phyloP scores from a whole-genome alignment of 37 sponge, comb jelly and placozoan genomes.

The Mnemiopsis leidyi region DNA sequence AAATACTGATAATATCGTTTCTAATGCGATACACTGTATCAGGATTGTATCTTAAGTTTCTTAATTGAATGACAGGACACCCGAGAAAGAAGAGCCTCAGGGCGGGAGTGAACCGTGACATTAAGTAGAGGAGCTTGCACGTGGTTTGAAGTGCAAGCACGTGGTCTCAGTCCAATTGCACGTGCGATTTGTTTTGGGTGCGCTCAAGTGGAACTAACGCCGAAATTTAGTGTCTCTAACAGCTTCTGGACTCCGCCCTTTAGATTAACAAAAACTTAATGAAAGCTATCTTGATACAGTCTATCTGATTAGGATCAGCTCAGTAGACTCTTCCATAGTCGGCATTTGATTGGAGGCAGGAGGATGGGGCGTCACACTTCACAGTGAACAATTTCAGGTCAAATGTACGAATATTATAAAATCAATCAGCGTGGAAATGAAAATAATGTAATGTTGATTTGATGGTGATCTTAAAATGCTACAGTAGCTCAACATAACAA shows the following conservation, averaged over 20 bases:
- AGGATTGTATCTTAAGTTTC: neutral
- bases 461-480: too few relatives aligned
- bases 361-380: too few relatives aligned
- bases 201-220: neutral
- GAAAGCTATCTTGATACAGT: neutral
- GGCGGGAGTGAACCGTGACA: neutral
- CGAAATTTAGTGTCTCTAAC: neutral
- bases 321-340: too few relatives aligned
- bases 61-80: neutral
- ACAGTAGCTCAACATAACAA: too few relatives aligned
- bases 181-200: neutral
- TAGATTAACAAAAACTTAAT: neutral
- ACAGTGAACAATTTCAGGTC: too few relatives aligned
- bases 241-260: neutral
- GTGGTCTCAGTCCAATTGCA: neutral
- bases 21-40: neutral
- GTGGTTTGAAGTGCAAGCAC: neutral
- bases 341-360: too few relatives aligned
- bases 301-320: neutral
- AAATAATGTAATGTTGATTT: too few relatives aligned
- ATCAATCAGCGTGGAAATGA: too few relatives aligned
- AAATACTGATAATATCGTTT: neutral
- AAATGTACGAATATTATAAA: too few relatives aligned
- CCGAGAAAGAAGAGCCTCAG: neutral
- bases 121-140: neutral